Evolutionary conservation across 2,888 invertebrate species (phyloP).

Genomic region (Polyommatus icarus): DNA sequence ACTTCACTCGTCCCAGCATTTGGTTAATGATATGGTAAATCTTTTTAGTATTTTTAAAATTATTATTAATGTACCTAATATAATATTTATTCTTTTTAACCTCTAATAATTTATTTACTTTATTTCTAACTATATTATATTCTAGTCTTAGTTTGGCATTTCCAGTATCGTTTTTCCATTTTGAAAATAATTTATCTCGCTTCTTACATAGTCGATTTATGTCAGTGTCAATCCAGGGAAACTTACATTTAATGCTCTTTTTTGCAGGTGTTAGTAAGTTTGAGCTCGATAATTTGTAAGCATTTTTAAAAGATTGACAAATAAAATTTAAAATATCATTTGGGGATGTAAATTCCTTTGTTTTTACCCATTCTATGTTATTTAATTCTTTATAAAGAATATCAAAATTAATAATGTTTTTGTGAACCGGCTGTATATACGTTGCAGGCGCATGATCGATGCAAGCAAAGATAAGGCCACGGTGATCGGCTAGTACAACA

Average conservation of each 20-base stretch:
- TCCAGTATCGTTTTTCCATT: constrained; percentile 23
- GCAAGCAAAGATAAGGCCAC: constrained; percentile 22
- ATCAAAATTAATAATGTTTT: not conserved
- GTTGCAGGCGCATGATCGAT: constrained; percentile 11
- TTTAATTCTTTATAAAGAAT: not conserved
- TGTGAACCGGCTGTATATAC: not conserved
- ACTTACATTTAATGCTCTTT: not conserved
- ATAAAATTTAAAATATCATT: constrained; percentile 7
- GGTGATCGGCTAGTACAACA: constrained; percentile 36
- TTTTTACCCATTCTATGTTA: not conserved
- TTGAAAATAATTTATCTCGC: constrained; percentile 25
- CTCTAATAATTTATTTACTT: constrained; percentile 34
- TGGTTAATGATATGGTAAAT: constrained; percentile 31
- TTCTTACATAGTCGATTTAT: constrained; percentile 21
- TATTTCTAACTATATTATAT: constrained; percentile 36
- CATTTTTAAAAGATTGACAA: not conserved
- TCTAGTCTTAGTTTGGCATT: constrained; percentile 30
- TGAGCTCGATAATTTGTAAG: not conserved
- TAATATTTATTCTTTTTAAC: constrained; percentile 34
- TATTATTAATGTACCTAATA: constrained; percentile 21
- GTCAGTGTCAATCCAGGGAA: constrained; percentile 31
- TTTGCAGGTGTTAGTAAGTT: not conserved
- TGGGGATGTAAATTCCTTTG: not conserved
- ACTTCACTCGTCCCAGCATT: constrained; percentile 19
- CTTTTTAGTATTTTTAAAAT: constrained; percentile 35